Evolutionary conservation across 1,140 invertebrate species (phyloP).

Genomic region (Acromyrmex heyeri): DNA sequence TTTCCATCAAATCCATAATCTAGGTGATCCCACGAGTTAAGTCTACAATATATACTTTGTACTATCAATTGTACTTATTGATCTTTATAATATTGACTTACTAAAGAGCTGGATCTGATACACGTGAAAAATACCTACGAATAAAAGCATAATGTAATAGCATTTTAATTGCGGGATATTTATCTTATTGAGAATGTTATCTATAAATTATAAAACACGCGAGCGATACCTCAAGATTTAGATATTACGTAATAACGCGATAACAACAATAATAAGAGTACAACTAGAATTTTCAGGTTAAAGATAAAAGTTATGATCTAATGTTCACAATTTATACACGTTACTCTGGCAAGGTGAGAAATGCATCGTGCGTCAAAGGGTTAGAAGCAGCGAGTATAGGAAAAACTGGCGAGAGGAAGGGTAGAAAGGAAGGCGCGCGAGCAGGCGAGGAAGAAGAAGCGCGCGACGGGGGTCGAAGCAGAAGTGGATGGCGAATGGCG

Average conservation of each 20-base stretch:
- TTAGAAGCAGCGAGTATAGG: conserved; percentile 3
- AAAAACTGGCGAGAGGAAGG: conserved; percentile 21
- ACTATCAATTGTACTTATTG: not conserved
- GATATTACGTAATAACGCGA: not conserved
- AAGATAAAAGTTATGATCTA: not conserved
- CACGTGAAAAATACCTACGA: not conserved
- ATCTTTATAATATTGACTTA: conserved; percentile 7
- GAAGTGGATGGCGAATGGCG: conserved; percentile 52
- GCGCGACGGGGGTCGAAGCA: conserved; percentile 40
- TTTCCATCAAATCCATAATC: not conserved
- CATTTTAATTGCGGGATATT: not conserved
- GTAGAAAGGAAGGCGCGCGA: conserved; percentile 16
- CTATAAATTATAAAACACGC: not conserved
- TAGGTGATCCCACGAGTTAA: conserved; percentile 10
- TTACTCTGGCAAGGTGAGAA: conserved; percentile 22
- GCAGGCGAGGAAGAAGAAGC: conserved; percentile 13
- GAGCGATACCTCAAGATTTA: not conserved
- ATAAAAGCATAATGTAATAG: not conserved
- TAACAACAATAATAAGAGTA: not conserved
- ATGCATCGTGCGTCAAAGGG: conserved; percentile 35
- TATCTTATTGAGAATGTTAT: not conserved
- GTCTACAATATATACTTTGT: not conserved
- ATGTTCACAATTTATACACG: not conserved
- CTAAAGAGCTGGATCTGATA: not conserved
- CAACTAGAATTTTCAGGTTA: not conserved